Percentiles rank a stretch among this genome's conserved stretches.
Evolutionary conservation across 2,113 vertebrate genomes (phyloP).

Genomic region (Girardinichthys multiradiatus): DNA sequence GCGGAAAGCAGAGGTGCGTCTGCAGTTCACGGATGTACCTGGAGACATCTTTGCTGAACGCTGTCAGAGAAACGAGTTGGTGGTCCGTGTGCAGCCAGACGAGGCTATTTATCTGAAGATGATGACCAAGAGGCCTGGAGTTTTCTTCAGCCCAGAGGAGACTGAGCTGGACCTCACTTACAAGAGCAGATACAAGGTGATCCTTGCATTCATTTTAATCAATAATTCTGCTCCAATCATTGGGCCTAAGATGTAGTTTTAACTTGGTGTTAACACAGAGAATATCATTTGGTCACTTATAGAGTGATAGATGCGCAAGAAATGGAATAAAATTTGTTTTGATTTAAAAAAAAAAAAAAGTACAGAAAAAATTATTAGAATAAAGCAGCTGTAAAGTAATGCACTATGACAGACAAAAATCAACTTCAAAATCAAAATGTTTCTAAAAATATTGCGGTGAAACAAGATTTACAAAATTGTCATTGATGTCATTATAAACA

Average conservation of each 20-base stretch:
- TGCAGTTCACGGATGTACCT: constrained; percentile 88
- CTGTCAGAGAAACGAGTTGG: constrained; percentile 89
- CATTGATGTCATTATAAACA: no score
- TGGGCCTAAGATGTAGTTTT: neutral
- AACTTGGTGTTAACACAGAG: neutral
- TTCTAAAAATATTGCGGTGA: no score
- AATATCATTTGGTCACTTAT: neutral
- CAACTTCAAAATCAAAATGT: no score
- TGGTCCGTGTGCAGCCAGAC: constrained; percentile 88
- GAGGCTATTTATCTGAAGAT: constrained; percentile 91
- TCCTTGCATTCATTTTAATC: neutral
- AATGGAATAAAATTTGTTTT: no score
- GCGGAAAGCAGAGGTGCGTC: constrained; percentile 87
- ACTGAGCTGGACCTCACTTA: constrained; percentile 92
- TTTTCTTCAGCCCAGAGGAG: constrained; percentile 88
- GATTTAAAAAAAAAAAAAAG: no score
- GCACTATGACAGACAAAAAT: no score
- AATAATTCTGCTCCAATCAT: neutral
- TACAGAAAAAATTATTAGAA: no score
- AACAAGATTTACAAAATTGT: no score
- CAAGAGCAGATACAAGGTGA: constrained; percentile 87
- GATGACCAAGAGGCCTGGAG: constrained; percentile 90
- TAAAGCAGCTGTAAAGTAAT: no score
- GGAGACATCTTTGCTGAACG: constrained; percentile 85
- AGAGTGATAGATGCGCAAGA: no score